These are phyloP conservation scores for Oxyura jamaicensis DNA, from an alignment of 2,113 vertebrate genomes.

Conservation along the genomic window DNA sequence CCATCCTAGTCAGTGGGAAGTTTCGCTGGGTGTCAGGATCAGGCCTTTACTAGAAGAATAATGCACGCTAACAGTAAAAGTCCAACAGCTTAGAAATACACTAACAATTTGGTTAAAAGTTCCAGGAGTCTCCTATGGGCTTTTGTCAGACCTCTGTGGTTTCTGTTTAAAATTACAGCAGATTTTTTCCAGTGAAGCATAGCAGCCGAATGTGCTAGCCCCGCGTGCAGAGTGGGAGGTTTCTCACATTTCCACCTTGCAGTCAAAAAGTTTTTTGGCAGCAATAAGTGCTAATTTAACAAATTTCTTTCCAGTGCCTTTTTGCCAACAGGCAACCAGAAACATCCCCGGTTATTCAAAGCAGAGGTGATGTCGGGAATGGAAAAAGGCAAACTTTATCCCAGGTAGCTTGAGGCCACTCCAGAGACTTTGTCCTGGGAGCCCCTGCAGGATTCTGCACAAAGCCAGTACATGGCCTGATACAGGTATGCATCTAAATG, in stretches of 20 bases:
- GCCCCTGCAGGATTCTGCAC: not conserved
- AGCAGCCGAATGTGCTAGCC: not conserved
- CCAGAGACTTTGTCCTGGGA: not conserved
- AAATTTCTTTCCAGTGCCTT: slow-evolving; percentile 64
- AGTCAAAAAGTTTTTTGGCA: slow-evolving; percentile 73
- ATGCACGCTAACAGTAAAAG: not conserved
- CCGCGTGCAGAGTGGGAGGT: slow-evolving; percentile 70
- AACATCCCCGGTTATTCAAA: slow-evolving; percentile 71
- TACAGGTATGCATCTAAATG: not conserved
- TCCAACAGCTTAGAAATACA: not conserved
- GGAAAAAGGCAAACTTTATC: slow-evolving; percentile 60
- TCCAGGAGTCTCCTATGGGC: slow-evolving; percentile 4
- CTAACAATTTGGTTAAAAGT: not conserved
- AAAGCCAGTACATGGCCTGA: not conserved
- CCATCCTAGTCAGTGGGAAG: not conserved
- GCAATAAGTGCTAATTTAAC: slow-evolving; percentile 76
- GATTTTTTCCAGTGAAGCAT: slow-evolving; percentile 54
- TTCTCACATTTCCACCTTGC: slow-evolving; percentile 79
- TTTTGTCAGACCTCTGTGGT: slow-evolving; percentile 56
- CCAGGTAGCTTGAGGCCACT: not conserved
- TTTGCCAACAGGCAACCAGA: slow-evolving; percentile 71
- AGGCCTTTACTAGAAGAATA: not conserved
- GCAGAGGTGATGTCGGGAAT: slow-evolving; percentile 49
- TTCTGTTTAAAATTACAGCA: slow-evolving; percentile 64
- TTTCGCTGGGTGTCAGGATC: not conserved